These are phyloP conservation scores for Petrocephalus schoutedeni DNA, from an alignment of 2,797 vertebrate species.

Conservation along the genomic window DNA sequence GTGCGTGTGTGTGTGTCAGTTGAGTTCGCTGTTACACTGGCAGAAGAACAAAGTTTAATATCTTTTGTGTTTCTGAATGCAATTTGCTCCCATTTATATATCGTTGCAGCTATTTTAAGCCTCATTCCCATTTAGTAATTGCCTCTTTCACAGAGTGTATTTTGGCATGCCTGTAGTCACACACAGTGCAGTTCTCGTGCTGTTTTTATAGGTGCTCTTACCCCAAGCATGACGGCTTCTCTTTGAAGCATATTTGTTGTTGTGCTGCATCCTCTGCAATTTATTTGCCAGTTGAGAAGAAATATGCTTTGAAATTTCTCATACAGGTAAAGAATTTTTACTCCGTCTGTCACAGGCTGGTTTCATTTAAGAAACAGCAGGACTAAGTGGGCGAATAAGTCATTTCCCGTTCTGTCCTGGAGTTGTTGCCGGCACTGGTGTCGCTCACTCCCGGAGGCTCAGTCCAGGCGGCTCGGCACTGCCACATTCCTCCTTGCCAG, in stretches of 20 bases:
- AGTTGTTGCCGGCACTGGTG: background rate
- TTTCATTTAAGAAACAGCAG: background rate
- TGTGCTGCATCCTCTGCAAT: background rate
- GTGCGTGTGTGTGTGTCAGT: background rate
- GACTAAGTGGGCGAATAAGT: background rate
- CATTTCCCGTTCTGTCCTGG: background rate
- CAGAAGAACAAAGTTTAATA: background rate
- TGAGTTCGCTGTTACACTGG: background rate
- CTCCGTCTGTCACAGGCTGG: background rate
- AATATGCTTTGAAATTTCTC: background rate
- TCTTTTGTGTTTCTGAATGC: background rate
- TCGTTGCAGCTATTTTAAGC: constrained; percentile 16
- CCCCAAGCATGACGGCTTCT: background rate
- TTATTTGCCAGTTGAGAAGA: background rate
- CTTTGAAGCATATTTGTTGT: background rate
- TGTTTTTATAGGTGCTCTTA: background rate
- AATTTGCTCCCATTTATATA: background rate
- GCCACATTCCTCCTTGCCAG: background rate
- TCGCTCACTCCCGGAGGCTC: constrained; percentile 27
- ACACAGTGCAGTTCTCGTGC: background rate
- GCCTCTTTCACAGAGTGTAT: background rate
- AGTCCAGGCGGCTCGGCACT: background rate
- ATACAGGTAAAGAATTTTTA: background rate
- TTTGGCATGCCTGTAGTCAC: background rate
- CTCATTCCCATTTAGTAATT: background rate